Base-by-base conservation (phyloP, 1,140 invertebrate species). In the Drosophila leontia region DNA sequence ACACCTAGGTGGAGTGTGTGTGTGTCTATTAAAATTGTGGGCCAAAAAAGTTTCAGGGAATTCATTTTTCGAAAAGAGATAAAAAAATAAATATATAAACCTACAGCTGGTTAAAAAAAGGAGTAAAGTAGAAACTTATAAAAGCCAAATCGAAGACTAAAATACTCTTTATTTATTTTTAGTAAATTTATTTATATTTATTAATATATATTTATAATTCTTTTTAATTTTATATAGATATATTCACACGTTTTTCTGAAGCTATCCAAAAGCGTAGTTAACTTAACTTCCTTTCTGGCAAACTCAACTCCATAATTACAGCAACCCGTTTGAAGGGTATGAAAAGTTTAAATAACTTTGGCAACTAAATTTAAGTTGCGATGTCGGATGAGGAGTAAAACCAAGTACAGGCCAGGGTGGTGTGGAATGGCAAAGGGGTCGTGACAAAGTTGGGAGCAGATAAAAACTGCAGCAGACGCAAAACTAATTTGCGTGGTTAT, bases 401-500 rank as follows among this genome's bases (percentile, higher is more conserved):
- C 4, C 13, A 13, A 15, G 45, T 48, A 12, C 34, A 34, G 11
- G 53, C 19, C 1, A 4, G 39, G 9, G 15, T 6, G 26, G 34
- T 37, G 13, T 26, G 55, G 57, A 7, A 5, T 15, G n/a, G 42
- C 61, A 17, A 68, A 32, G 53, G 48, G 80, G 79, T 64, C 68
- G 80, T 88, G 84, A 88, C 83, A 87, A 88, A 87, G 84, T 88
- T 88, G 72, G 57, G 51, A 72, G 80, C 83, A 88, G 83, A 87
- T 87, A 88, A 88, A 88, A 87, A 88, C 61, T 88, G 85, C 84
- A 88, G 84, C 85, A 88, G 84, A 90, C 84, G 85, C 85, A 88
- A 88, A 88, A 88, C 84, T 88, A 88, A 88, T 88, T 88, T 88
- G 80, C 84, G 85, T 88, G 84, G 84, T 88, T 88, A 88, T 88